phyloP scores from a whole-genome alignment of 2,888 invertebrate genomes.

The Pyrrhia umbra region DNA sequence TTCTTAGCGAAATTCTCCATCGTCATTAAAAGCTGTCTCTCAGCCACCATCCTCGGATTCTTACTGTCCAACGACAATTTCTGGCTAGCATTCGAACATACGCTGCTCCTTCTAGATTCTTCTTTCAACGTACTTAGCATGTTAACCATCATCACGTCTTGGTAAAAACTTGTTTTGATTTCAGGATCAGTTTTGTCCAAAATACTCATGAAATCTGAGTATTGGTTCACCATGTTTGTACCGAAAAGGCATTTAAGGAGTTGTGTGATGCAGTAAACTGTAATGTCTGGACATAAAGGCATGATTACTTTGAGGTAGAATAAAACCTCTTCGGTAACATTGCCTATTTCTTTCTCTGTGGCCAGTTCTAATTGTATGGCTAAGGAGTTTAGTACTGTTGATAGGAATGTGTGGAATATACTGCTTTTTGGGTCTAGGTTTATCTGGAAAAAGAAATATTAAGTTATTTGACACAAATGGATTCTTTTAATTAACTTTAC shows the following conservation, averaged over 20 bases:
- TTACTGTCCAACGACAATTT: conserved; percentile 77
- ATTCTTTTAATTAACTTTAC: too few species aligned
- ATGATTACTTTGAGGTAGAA: conserved; percentile 93
- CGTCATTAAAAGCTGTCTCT: conserved; percentile 79
- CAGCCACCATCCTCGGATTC: conserved; percentile 79
- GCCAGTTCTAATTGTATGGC: conserved; percentile 93
- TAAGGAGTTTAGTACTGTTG: conserved; percentile 91
- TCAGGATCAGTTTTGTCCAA: conserved; percentile 61
- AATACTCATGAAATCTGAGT: conserved; percentile 82
- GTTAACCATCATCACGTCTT: conserved; percentile 80
- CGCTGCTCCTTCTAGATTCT: conserved; percentile 75
- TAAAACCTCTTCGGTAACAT: conserved; percentile 95
- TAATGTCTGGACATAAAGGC: conserved; percentile 92
- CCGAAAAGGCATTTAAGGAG: conserved; percentile 94
- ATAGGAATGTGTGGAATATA: conserved; percentile 92
- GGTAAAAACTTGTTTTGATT: conserved; percentile 70
- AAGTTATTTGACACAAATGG: neutral
- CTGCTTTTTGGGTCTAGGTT: conserved; percentile 94
- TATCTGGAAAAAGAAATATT: conserved; percentile 85
- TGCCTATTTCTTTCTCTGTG: conserved; percentile 92
- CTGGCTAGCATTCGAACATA: conserved; percentile 79
- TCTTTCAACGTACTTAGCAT: conserved; percentile 60
- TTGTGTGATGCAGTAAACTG: conserved; percentile 94
- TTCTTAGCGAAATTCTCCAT: conserved; percentile 87
- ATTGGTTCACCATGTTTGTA: conserved; percentile 91